Evolutionary conservation across 2,888 invertebrate genomes (phyloP).

Genomic region (Orthosia gracilis): DNA sequence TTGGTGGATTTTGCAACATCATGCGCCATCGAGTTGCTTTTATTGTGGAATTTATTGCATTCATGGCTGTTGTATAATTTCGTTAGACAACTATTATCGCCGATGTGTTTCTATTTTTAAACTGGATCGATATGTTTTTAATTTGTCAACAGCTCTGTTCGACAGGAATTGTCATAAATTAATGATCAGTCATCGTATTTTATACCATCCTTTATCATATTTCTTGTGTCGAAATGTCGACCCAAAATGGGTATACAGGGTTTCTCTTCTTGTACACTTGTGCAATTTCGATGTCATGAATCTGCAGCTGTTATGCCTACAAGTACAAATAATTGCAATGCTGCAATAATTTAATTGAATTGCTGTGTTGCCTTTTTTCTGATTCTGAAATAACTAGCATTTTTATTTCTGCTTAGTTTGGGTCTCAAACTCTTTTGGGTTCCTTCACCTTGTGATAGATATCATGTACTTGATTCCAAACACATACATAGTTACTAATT

Average conservation of each 20-base stretch:
- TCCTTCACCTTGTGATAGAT: too few species aligned
- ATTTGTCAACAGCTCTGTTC: conserved; percentile 21
- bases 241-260: neutral
- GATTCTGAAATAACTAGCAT: too few species aligned
- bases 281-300: conserved; percentile 1
- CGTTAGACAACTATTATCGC: neutral
- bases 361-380: neutral
- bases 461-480: too few species aligned
- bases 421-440: neutral
- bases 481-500: too few species aligned
- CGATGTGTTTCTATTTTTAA: conserved; percentile 10
- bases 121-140: conserved; percentile 24
- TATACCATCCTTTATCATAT: neutral
- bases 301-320: neutral
- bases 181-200: neutral
- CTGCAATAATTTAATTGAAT: neutral
- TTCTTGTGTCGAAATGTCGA: neutral
- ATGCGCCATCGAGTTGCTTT: conserved; percentile 19
- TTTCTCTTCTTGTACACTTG: conserved; percentile 34
- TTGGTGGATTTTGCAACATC: conserved; percentile 33
- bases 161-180: neutral
- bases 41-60: conserved; percentile 18
- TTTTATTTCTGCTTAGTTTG: neutral
- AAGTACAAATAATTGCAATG: conserved; percentile 16
- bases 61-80: neutral